Evolutionary conservation across 2,797 vertebrate species (phyloP), one percentile per base, ranked within the genome.

Genomic region (Podarcis lilfordi): DNA sequence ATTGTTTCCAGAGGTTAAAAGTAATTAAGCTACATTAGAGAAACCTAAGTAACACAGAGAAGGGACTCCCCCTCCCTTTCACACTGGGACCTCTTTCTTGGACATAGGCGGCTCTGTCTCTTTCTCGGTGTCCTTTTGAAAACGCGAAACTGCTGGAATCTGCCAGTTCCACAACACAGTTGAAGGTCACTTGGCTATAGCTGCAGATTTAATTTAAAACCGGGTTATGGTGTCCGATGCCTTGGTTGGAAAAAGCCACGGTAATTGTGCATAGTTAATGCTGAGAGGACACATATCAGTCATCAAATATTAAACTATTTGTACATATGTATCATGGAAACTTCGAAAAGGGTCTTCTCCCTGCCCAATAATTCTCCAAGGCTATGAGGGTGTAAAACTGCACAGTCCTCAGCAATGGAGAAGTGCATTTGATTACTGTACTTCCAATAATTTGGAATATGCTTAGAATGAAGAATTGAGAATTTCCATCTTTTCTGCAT

Each of bases 1-100:
- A 97, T 96, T 91, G 97, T 91, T 97, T 96, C 96, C 96, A 97
- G 97, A 96, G 95, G 95, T 95, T 92, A 93, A 92, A 95, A 96
- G 96, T 96, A 96, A 97, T 97, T 97, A 96, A 96, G 94, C 93
- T 88, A 5, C 95, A 94, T 96, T 95, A 66, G 86, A 93, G 89
- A 92, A 85, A 91, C 85, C 91, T 43, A 89, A 94, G 91, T 83
- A 92, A 91, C 85, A n/a, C 50, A 2, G 55, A 74, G n/a, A 55
- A 35, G n/a, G 25, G 0, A 2, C 35, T 6, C 2, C 32, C 27
- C 29, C 81, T 21, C 75, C 17, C 59, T 91, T 85, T 75, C 66
- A 79, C 35, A 0, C 87, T 1, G 90, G 84, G 89, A 43, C 37
- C 93, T 88, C 13, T n/a, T n/a, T 59, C 37, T 37, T 40, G 66